Percentiles rank a stretch among this genome's conserved stretches.
Evolutionary conservation across 2,113 vertebrate species (phyloP).

Genomic region (Cygnus buccinator): DNA sequence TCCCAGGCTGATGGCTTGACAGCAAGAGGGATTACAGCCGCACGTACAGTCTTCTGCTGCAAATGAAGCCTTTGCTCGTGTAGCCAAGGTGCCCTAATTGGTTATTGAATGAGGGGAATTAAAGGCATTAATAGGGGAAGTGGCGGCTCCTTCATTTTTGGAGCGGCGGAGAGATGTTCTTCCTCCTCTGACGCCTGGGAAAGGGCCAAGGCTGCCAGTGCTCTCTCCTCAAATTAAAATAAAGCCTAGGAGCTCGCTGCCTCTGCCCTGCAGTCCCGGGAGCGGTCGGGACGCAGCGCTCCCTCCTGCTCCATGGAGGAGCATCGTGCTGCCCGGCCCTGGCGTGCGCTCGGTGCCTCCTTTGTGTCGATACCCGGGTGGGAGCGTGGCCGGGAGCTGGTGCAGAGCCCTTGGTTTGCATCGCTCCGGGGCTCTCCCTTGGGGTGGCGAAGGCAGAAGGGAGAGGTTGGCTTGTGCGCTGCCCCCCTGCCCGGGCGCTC

Average conservation of each 20-base stretch:
- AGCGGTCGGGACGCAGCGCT: no score
- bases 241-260: not conserved
- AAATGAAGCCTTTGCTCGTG: not conserved
- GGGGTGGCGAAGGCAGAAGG: not conserved
- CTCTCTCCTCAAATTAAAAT: not conserved
- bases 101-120: slow-evolving; percentile 59
- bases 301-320: accelerated
- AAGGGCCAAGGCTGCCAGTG: not conserved
- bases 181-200: not conserved
- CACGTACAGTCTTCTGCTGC: not conserved
- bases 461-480: not conserved
- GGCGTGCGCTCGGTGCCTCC: not conserved
- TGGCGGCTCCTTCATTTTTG: slow-evolving; percentile 14
- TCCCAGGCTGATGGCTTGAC: slow-evolving; percentile 41
- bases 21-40: slow-evolving; percentile 45
- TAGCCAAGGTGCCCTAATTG: slow-evolving; percentile 63
- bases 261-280: no score
- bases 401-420: not conserved
- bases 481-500: no score
- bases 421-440: accelerated
- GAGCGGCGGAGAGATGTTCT: not conserved
- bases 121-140: slow-evolving; percentile 55
- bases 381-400: not conserved
- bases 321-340: accelerated
- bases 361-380: not conserved